Evolutionary conservation across 2,888 invertebrate genomes (phyloP).

Genomic region (Drosophila cognata): DNA sequence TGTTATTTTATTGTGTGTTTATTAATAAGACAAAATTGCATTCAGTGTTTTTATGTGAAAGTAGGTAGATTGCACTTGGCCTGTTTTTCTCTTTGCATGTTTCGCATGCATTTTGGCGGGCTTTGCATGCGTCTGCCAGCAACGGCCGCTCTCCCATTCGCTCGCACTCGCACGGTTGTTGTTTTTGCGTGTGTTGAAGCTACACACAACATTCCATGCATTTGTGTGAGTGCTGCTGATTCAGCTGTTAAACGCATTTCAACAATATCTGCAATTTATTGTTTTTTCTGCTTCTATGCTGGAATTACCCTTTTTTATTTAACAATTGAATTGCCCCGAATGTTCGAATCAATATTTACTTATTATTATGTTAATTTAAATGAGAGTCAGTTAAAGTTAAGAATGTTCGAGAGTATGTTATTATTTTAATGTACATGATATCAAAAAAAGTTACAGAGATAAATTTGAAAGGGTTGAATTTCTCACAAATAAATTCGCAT

Average conservation of each 20-base stretch:
- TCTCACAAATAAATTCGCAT: neutral
- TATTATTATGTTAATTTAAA: neutral
- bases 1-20: conserved; percentile 37
- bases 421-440: neutral
- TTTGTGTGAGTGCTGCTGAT: conserved; percentile 22
- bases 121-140: conserved; percentile 50
- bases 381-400: neutral
- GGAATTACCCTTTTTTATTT: neutral
- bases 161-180: conserved; percentile 24
- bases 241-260: conserved; percentile 37
- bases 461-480: conserved; percentile 9
- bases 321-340: neutral
- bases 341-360: neutral
- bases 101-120: conserved; percentile 60
- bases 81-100: conserved; percentile 6
- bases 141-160: conserved; percentile 3
- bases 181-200: neutral
- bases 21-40: conserved; percentile 21
- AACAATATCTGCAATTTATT: conserved; percentile 19
- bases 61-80: conserved; percentile 37
- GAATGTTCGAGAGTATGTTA: neutral
- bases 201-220: neutral
- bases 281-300: neutral
- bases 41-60: conserved; percentile 25
- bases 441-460: neutral